Conservation (phyloP, 2,888 invertebrate species). For the Lithosia quadra region DNA sequence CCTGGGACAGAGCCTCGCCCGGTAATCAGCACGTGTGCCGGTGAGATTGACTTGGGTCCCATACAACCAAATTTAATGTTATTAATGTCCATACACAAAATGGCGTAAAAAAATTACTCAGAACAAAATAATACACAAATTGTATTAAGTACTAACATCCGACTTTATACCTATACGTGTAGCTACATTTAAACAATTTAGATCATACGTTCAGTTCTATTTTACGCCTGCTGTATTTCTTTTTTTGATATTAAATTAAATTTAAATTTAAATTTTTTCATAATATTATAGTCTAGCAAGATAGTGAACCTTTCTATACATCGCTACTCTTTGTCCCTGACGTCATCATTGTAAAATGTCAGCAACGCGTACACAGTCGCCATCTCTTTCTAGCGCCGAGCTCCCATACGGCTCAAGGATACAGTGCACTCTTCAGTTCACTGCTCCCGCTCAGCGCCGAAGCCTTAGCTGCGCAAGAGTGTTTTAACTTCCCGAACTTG, state of each 20-base stretch:
- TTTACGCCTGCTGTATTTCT: no score
- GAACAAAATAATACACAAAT: no score
- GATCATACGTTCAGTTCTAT: no score
- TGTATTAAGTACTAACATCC: no score
- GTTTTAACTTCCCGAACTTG: slow-evolving; percentile 45
- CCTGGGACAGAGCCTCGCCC: not conserved
- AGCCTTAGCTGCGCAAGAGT: slow-evolving; percentile 64
- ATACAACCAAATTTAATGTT: no score
- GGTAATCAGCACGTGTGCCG: not conserved
- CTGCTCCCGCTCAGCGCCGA: slow-evolving; percentile 73
- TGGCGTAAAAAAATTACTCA: no score
- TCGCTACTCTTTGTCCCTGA: slow-evolving; percentile 59
- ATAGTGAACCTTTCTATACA: not conserved
- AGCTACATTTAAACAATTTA: no score
- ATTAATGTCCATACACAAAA: no score
- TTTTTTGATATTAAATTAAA: no score
- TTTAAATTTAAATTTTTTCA: no score
- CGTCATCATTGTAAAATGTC: slow-evolving; percentile 76
- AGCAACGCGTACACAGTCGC: slow-evolving; percentile 62
- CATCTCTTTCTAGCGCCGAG: slow-evolving; percentile 67
- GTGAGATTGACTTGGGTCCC: not conserved
- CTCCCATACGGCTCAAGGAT: slow-evolving; percentile 82
- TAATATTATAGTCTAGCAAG: not conserved
- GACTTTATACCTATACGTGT: no score
- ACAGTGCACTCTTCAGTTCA: slow-evolving; percentile 81